Conservation (phyloP, 2,113 vertebrate genomes). For the Brachypteracias leptosomus region DNA sequence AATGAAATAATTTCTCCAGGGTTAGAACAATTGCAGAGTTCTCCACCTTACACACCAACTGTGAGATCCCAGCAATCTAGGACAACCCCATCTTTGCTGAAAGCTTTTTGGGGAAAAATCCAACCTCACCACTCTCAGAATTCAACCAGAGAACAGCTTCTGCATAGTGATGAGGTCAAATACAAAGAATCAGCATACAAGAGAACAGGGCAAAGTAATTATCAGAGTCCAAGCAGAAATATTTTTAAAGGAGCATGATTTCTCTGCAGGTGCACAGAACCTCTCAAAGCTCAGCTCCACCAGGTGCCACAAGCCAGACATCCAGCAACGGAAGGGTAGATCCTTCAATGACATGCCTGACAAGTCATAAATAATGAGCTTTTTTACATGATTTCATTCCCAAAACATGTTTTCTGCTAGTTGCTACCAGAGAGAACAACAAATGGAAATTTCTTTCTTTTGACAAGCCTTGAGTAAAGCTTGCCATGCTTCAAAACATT, state of each 20-base stretch:
- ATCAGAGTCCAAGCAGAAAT: background rate
- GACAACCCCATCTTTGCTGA: background rate
- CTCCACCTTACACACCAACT: no score
- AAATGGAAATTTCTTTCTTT: background rate
- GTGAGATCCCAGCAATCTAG: background rate
- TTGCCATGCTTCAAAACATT: background rate
- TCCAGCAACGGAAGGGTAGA: background rate
- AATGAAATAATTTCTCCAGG: background rate
- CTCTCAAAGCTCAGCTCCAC: background rate
- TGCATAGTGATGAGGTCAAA: background rate
- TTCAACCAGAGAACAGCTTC: background rate
- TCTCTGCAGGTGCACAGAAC: background rate
- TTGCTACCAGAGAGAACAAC: background rate
- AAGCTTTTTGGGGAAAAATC: background rate
- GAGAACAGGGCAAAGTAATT: background rate
- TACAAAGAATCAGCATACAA: background rate
- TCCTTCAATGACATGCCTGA: background rate
- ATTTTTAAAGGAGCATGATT: background rate
- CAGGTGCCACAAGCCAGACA: background rate
- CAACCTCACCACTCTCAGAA: background rate
- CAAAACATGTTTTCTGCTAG: background rate
- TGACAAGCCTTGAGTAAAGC: background rate
- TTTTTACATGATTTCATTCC: background rate
- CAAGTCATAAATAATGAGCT: background rate
- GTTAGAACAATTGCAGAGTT: background rate